Evolutionary conservation across 1,140 invertebrate species (phyloP).

Genomic region (Nylanderia fulva): DNA sequence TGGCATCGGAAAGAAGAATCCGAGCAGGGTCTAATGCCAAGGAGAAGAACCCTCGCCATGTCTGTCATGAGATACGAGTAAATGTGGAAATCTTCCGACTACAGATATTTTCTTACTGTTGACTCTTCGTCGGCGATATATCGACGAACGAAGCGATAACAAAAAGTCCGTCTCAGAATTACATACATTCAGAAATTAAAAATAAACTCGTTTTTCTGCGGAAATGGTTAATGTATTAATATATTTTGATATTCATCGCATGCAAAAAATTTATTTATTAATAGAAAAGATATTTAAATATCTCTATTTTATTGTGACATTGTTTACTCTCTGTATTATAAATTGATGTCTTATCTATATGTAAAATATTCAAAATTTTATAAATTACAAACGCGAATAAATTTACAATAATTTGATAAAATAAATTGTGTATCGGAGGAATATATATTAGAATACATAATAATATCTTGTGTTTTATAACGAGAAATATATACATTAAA

Average conservation of each 20-base stretch:
- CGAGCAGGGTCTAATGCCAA: conserved; percentile 73
- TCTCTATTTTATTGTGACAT: background rate
- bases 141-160: conserved; percentile 52
- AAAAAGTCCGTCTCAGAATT: background rate
- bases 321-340: background rate
- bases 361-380: background rate
- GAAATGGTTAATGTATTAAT: conserved; percentile 12
- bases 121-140: conserved; percentile 25
- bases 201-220: background rate
- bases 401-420: background rate
- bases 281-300: background rate
- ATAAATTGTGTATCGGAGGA: background rate
- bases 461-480: background rate
- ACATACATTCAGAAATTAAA: background rate
- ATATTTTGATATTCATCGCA: too few species aligned
- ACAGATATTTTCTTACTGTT: conserved; percentile 43
- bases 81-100: conserved; percentile 72
- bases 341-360: background rate
- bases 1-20: conserved; percentile 19
- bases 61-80: conserved; percentile 37
- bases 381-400: background rate
- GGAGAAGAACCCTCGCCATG: conserved; percentile 54
- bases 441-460: background rate
- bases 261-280: background rate
- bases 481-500: background rate